Evolutionary conservation across 2,113 vertebrate species (phyloP).

Genomic region (Nasalis larvatus): DNA sequence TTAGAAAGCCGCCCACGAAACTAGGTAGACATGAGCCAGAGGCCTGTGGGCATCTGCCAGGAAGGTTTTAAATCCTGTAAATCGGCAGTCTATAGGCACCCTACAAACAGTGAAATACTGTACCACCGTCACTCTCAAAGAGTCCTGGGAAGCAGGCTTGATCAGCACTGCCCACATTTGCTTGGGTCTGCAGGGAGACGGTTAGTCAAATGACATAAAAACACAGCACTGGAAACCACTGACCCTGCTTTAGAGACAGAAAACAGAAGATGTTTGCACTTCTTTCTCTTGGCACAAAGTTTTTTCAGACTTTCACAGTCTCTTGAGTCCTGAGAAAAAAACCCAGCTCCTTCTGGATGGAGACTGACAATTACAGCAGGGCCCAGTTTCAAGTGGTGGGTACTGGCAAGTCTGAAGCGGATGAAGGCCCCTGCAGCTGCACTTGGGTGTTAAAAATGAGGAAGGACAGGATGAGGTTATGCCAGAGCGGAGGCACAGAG

Average conservation of each 20-base stretch:
- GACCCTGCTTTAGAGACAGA: not conserved
- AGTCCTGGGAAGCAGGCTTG: slow-evolving; percentile 27
- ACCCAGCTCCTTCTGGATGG: not conserved
- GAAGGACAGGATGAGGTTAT: not conserved
- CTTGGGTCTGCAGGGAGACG: not conserved
- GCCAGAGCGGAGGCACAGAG: not conserved
- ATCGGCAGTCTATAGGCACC: slow-evolving; percentile 54
- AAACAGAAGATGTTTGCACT: slow-evolving; percentile 58
- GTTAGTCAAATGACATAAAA: not conserved
- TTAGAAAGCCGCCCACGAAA: slow-evolving; percentile 63
- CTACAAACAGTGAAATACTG: slow-evolving; percentile 55
- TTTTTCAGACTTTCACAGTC: slow-evolving; percentile 61
- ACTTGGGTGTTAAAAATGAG: not conserved
- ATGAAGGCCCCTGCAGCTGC: not conserved
- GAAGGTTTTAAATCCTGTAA: slow-evolving; percentile 68
- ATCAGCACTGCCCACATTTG: not conserved
- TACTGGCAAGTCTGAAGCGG: not conserved
- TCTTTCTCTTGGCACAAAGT: slow-evolving; percentile 54
- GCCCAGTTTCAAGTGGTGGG: not conserved
- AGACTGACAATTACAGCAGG: slow-evolving; percentile 41
- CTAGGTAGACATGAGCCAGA: not conserved
- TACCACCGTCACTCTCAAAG: slow-evolving; percentile 51
- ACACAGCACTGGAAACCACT: not conserved
- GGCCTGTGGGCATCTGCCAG: slow-evolving; percentile 38
- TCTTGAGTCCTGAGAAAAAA: slow-evolving; percentile 62